phyloP scores from a whole-genome alignment of 2,888 invertebrate genomes.

The Aspidiotus destructor region DNA sequence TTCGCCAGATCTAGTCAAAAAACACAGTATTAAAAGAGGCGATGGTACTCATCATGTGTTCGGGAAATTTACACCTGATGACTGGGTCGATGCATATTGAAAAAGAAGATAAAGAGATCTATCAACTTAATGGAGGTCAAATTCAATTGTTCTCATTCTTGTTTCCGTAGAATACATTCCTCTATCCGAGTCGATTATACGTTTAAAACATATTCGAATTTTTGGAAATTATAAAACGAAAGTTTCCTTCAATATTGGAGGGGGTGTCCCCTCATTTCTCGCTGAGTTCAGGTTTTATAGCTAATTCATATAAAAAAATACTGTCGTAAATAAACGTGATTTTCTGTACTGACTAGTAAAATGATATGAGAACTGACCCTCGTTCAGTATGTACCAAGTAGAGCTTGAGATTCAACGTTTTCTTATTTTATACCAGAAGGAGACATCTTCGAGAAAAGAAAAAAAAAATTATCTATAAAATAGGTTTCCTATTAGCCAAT shows the following conservation, averaged over 20 bases:
- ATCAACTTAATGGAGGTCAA: background rate
- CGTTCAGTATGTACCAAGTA: background rate
- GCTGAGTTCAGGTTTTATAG: too few relatives aligned
- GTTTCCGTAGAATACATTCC: background rate
- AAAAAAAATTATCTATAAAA: background rate
- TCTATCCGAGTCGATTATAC: background rate
- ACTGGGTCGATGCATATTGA: slow-evolving; percentile 39
- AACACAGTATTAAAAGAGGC: slow-evolving; percentile 56
- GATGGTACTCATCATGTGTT: slow-evolving; percentile 52
- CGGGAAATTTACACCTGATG: slow-evolving; percentile 45
- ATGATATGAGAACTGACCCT: background rate
- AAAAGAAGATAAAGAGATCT: background rate
- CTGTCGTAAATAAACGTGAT: background rate
- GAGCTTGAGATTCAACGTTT: background rate
- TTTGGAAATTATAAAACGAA: background rate
- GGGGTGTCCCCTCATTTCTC: too few relatives aligned
- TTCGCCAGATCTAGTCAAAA: slow-evolving; percentile 54
- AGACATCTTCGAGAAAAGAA: background rate
- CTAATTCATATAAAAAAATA: too few relatives aligned
- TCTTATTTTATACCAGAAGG: too few relatives aligned
- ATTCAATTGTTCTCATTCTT: background rate
- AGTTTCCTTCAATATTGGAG: background rate
- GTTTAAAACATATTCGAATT: background rate
- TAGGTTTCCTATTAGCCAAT: background rate
- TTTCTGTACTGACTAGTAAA: background rate